A percentile compares a stretch with the other conserved stretches of the same genome.
Evolutionary conservation across 2,888 invertebrate genomes (phyloP).

Genomic region (Lissocephala sabroskyi): DNA sequence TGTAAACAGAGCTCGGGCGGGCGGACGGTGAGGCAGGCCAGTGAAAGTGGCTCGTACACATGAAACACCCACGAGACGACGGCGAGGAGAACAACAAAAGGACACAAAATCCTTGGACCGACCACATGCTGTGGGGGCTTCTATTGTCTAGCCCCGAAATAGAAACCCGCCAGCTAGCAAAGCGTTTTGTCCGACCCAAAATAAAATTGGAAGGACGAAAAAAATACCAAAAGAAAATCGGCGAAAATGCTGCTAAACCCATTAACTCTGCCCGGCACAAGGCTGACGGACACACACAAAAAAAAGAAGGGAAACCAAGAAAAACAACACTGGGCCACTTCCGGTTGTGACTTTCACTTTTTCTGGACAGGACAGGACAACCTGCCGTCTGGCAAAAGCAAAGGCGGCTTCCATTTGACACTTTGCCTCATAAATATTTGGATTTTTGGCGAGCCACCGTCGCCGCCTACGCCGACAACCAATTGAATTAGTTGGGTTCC

Average conservation of each 20-base stretch:
- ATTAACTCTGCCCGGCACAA: conserved; percentile 40
- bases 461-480: no score
- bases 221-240: conserved; percentile 3
- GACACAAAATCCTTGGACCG: conserved; percentile 39
- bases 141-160: conserved; percentile 29
- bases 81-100: conserved; percentile 15
- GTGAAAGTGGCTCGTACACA: background rate
- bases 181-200: conserved; percentile 33
- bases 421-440: conserved; percentile 47
- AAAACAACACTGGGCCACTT: conserved; percentile 11
- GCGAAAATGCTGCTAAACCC: conserved; percentile 38
- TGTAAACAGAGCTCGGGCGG: conserved; percentile 57
- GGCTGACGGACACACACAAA: no score
- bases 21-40: conserved; percentile 52
- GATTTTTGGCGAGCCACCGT: no score
- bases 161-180: conserved; percentile 25
- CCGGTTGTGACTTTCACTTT: conserved; percentile 37
- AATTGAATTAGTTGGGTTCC: conserved; percentile 17
- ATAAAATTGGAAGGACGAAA: conserved; percentile 2
- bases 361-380: no score
- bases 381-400: background rate
- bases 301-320: conserved; percentile 8
- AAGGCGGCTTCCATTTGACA: conserved; percentile 22
- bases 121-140: conserved; percentile 46
- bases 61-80: background rate